These are phyloP conservation scores for Drosophila colorata DNA, from an alignment of 2,888 invertebrate genomes.

Conservation along the genomic window DNA sequence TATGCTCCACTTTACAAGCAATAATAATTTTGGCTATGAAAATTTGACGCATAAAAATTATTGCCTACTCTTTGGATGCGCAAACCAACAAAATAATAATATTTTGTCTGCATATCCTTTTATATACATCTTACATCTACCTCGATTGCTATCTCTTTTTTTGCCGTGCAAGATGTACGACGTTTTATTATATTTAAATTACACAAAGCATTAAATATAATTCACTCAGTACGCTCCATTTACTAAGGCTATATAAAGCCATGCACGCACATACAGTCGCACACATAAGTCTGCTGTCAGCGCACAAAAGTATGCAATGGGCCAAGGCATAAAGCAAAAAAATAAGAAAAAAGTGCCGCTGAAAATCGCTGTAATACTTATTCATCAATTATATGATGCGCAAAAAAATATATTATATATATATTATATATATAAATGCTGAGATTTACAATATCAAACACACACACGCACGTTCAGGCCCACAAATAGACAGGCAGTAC, in stretches of 20 bases:
- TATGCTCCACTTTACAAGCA: conserved; percentile 14
- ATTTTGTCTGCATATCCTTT: conserved; percentile 39
- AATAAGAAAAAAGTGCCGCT: conserved; percentile 61
- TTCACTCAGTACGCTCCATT: conserved; percentile 80
- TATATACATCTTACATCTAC: background rate
- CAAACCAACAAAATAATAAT: conserved; percentile 45
- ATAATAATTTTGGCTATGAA: conserved; percentile 20
- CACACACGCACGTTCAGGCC: conserved; percentile 29
- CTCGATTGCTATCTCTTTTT: conserved; percentile 7
- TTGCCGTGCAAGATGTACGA: conserved; percentile 45
- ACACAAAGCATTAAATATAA: conserved; percentile 80
- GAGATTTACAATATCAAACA: conserved; percentile 77
- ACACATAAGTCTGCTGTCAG: conserved; percentile 42
- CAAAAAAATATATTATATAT: conserved; percentile 63
- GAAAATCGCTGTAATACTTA: conserved; percentile 82
- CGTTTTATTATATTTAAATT: conserved; percentile 78
- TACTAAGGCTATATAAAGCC: conserved; percentile 69
- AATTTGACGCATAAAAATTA: conserved; percentile 31
- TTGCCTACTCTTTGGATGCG: conserved; percentile 50
- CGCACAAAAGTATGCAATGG: conserved; percentile 54
- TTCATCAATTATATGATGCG: conserved; percentile 83
- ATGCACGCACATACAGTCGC: conserved; percentile 29
- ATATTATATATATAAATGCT: conserved; percentile 50
- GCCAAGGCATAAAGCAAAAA: conserved; percentile 37
- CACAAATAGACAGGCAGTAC: conserved; percentile 46